Base-by-base conservation (phyloP, 2,888 invertebrate genomes). In the Tillus elongatus region DNA sequence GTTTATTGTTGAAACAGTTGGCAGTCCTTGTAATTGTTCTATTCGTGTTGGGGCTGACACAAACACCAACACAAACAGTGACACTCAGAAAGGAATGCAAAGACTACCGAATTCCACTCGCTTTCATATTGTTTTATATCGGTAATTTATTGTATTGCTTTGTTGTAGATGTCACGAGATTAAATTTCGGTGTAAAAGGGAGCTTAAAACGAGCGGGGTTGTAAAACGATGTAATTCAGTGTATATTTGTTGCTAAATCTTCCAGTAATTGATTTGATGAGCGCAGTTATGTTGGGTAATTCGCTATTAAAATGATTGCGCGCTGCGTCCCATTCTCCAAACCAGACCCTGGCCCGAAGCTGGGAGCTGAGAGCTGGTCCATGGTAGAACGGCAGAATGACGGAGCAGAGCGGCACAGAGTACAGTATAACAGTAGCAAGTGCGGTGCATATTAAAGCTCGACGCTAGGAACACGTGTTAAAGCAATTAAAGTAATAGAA, bases 121-220 rank as follows among this genome's bases (percentile, higher is more conserved):
- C 56, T 60, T 59, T 61, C 60, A 59, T 62, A 62, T 63, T 63
- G 61, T 63, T 63, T 63, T 63, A 63, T 63, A 62, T 62, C 57
- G 58, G 58, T 62, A 62, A 63, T 63, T 63, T 61, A 63, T 63
- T 58, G 62, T 61, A 62, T 60, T 55, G 59, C 61, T 60, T 63
- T 63, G 62, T 61, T 59, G 53, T 52, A 57, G 58, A 58, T 54
- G 58, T 58, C 60, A 56, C 47, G 54, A 57, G 55, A 61, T 63
- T 61, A 60, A 62, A 62, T 55, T 60, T 56, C 50, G 45, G 44
- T 44, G 46, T 48, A 46, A 50, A 53, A 52, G 54, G 56, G 50
- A 42, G 45, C 45, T 52, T 49, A 43, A 49, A 50, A 44, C 42
- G 50, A 40, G 42, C 43, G 37, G 32, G 35, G 46, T 46, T 46